Evolutionary conservation across 2,888 invertebrate species (phyloP).

Genomic region (Anoplius nigerrimus): DNA sequence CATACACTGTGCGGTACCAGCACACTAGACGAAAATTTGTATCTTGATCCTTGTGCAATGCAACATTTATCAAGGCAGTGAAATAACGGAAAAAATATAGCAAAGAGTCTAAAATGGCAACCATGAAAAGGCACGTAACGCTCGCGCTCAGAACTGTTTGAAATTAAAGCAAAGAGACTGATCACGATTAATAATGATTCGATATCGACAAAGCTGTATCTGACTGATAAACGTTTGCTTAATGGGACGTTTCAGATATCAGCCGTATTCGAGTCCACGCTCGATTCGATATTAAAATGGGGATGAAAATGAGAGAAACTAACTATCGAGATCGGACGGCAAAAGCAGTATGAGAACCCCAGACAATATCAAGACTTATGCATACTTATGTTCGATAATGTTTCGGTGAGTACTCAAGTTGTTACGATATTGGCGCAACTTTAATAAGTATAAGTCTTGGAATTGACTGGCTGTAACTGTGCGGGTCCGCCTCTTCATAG

Average conservation of each 20-base stretch:
- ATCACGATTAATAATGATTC: no score
- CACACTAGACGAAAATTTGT: no score
- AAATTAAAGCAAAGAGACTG: no score
- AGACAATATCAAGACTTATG: constrained; percentile 21
- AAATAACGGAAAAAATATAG: no score
- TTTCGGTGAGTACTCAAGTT: constrained; percentile 16
- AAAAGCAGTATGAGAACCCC: constrained; percentile 13
- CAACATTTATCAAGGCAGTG: no score
- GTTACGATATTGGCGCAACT: constrained; percentile 13
- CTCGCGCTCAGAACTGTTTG: no score
- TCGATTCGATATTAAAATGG: constrained; percentile 14
- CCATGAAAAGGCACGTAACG: no score
- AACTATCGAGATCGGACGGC: constrained; percentile 9
- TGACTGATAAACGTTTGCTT: constrained; percentile 14
- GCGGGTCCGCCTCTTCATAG: neutral
- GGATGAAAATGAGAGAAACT: constrained; percentile 9
- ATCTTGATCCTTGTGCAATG: no score
- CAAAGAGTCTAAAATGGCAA: no score
- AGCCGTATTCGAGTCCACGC: constrained; percentile 12
- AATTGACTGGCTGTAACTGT: constrained; percentile 11
- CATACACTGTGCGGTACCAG: no score
- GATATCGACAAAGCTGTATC: neutral
- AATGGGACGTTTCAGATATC: constrained; percentile 19
- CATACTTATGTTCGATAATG: constrained; percentile 12
- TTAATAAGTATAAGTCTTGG: constrained; percentile 9